Percentiles rank a stretch among this genome's conserved stretches.
Evolutionary conservation across 2,113 vertebrate species (phyloP).

Genomic region (Phyllostomus hastatus): DNA sequence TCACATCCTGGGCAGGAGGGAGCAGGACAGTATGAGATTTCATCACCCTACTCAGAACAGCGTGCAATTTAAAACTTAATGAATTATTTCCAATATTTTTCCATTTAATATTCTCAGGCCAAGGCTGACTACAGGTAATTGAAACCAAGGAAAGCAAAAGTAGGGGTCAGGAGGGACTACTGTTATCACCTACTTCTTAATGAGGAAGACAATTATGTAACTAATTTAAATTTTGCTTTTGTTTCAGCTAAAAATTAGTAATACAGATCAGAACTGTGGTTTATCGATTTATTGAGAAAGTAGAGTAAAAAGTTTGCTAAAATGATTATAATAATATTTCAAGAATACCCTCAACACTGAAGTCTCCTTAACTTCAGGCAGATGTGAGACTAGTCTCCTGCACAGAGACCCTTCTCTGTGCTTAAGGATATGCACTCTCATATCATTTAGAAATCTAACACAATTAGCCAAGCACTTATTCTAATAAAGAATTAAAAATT

Average conservation of each 20-base stretch:
- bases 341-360: neutral
- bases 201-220: neutral
- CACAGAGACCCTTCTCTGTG: neutral
- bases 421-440: neutral
- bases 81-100: neutral
- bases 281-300: neutral
- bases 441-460: neutral
- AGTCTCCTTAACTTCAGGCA: neutral
- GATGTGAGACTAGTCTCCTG: neutral
- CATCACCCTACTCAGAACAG: too few relatives aligned
- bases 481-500: neutral
- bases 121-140: neutral
- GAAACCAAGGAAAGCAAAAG: neutral
- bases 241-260: neutral
- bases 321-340: neutral
- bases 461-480: neutral
- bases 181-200: neutral
- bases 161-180: neutral
- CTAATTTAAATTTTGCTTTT: slow-evolving; percentile 9
- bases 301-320: neutral
- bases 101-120: neutral
- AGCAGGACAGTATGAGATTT: neutral
- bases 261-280: neutral
- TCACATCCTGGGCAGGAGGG: neutral
- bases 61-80: neutral